Evolutionary conservation across 2,888 invertebrate species (phyloP).

Genomic region (Endomychus coccineus): DNA sequence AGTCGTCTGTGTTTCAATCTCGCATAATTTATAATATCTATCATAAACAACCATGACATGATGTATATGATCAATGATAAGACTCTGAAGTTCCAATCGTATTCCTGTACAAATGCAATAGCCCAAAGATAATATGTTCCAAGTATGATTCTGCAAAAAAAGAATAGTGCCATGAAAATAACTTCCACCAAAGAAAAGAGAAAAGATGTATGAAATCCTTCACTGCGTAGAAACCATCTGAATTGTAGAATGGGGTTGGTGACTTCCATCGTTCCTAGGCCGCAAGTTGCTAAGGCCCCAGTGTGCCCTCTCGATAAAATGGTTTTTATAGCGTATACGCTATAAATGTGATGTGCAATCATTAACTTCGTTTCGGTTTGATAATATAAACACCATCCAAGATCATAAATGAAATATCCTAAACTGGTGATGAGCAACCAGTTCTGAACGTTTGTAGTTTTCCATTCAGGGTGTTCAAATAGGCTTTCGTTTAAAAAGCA

Average conservation of each 20-base stretch:
- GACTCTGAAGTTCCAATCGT: slow-evolving; percentile 40
- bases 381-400: slow-evolving; percentile 51
- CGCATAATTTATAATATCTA: slow-evolving; percentile 34
- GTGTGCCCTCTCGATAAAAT: slow-evolving; percentile 46
- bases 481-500: slow-evolving; percentile 36
- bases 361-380: slow-evolving; percentile 48
- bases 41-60: slow-evolving; percentile 38
- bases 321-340: slow-evolving; percentile 46
- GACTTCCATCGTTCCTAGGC: slow-evolving; percentile 51
- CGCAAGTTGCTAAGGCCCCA: slow-evolving; percentile 50
- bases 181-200: slow-evolving; percentile 47
- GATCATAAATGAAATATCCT: slow-evolving; percentile 57
- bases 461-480: slow-evolving; percentile 32
- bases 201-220: slow-evolving; percentile 45
- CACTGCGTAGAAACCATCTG: slow-evolving; percentile 54
- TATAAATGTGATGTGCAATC: slow-evolving; percentile 50
- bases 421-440: slow-evolving; percentile 50
- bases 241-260: slow-evolving; percentile 57
- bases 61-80: slow-evolving; percentile 33
- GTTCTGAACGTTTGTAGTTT: slow-evolving; percentile 30
- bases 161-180: slow-evolving; percentile 46
- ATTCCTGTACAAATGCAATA: slow-evolving; percentile 42
- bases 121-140: slow-evolving; percentile 47
- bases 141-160: slow-evolving; percentile 46
- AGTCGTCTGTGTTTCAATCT: slow-evolving; percentile 25